Base-by-base conservation (phyloP, 2,888 invertebrate species). In the Orchesella flavescens region DNA sequence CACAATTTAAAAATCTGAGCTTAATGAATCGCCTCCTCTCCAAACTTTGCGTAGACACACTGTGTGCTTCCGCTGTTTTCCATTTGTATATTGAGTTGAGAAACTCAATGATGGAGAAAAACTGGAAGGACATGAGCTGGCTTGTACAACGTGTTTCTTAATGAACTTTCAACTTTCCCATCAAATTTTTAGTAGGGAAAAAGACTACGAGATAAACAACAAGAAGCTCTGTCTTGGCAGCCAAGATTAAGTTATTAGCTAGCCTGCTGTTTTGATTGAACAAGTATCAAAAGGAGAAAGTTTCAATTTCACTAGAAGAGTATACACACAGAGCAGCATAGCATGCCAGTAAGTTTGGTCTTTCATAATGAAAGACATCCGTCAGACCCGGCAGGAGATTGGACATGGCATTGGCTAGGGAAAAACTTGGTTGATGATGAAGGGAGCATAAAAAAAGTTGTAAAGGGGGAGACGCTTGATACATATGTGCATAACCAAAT, bases 231-330 rank as follows among this genome's bases (percentile, higher is more conserved):
- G 2, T 34, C 34, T 34, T 34, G 34, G 34, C 34, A 34, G 2
- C 3, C 34, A 34, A 53, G 61, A 78, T 78, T 78, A 78, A 78
- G 78, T 78, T 71, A 72, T 79, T 79, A 73, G 79, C 46, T 73
- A 61, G 72, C 73, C 79, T 73, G 63, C 73, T 73, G 57, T 49
- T 66, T 73, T 79, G 79, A 71, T 72, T 55, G 79, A 79, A 55
- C 43, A 23, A 71, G 55, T 19, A 55, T 57, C 46, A 53, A 21
- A 44, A 75, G 55, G 44, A 66, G 10, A 61, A 69, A 63, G 44
- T 73, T 59, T 73, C 68, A 77, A 46, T 73, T 73, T 73, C 61
- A 68, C 21, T 19, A 69, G 49, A 49, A 1, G 63, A 23, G 19
- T 12, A 23, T 13, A 15, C 4, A 21, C 7, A 49, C 5, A 49